Conservation (phyloP, 2,888 invertebrate species). For the Meghimatium bilineatum region DNA sequence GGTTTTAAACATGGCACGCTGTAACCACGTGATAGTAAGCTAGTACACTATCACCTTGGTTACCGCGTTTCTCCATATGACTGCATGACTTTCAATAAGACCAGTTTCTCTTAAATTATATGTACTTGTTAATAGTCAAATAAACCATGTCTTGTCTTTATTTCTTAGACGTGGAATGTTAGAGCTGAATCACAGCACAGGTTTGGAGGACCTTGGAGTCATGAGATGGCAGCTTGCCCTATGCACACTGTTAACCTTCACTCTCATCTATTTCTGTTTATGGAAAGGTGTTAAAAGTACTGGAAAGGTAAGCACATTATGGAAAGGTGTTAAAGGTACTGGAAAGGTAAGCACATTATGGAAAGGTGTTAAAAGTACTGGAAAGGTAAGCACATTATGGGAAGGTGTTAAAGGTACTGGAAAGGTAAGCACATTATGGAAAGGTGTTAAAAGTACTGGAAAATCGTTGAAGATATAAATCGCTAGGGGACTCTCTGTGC, state of each 20-base stretch:
- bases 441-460: slow-evolving; percentile 89
- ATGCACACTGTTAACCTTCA: slow-evolving; percentile 85
- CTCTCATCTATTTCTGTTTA: slow-evolving; percentile 86
- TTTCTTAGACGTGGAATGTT: slow-evolving; percentile 84
- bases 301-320: slow-evolving; percentile 82
- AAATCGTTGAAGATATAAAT: too few relatives aligned
- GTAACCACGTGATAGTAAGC: too few relatives aligned
- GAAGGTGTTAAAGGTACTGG: too few relatives aligned
- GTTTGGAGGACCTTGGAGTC: slow-evolving; percentile 86
- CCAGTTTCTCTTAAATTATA: too few relatives aligned
- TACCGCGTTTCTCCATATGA: too few relatives aligned
- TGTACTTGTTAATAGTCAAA: too few relatives aligned
- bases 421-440: too few relatives aligned
- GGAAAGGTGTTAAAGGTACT: slow-evolving; percentile 90
- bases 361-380: slow-evolving; percentile 90
- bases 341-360: slow-evolving; percentile 83
- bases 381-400: slow-evolving; percentile 78
- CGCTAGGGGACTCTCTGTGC: too few relatives aligned
- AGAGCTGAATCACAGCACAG: slow-evolving; percentile 86
- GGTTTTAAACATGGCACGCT: too few relatives aligned
- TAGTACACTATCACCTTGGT: too few relatives aligned
- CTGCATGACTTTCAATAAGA: too few relatives aligned
- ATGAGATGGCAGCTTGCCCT: slow-evolving; percentile 87
- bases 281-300: slow-evolving; percentile 91
- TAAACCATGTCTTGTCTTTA: neutral